phyloP scores from a whole-genome alignment of 2,797 vertebrate species.

The Buceros bicornis region DNA sequence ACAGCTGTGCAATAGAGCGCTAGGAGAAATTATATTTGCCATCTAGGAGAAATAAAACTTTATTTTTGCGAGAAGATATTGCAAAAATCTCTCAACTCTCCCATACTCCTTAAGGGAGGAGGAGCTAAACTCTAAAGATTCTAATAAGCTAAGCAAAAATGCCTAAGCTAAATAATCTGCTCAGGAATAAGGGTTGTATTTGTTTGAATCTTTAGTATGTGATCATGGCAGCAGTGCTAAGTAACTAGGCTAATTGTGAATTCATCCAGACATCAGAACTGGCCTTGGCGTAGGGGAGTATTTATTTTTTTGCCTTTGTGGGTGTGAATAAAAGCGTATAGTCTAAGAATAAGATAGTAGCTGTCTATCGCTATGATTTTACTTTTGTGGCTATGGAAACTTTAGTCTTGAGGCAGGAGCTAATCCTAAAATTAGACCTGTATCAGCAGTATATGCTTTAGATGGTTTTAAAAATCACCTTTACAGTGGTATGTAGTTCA shows the following conservation, averaged over 20 bases:
- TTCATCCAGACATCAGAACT: not conserved
- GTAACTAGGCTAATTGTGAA: not conserved
- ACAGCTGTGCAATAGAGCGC: not conserved
- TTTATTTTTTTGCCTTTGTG: not conserved
- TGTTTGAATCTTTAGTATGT: not conserved
- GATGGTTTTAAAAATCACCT: not conserved
- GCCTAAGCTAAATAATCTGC: not conserved
- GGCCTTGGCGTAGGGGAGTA: not conserved
- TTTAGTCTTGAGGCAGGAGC: not conserved
- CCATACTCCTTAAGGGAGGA: not conserved
- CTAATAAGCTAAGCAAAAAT: constrained; percentile 24
- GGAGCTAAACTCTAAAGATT: not conserved
- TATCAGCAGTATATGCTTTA: not conserved
- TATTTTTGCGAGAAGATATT: not conserved
- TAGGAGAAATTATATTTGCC: not conserved
- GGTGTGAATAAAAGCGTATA: not conserved
- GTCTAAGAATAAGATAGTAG: not conserved
- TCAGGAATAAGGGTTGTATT: constrained; percentile 1
- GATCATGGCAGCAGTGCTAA: not conserved
- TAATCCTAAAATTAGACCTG: not conserved
- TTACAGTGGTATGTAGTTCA: not conserved
- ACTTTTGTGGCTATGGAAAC: not conserved
- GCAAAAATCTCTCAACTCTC: not conserved
- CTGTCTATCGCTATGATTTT: not conserved
- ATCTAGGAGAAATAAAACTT: constrained; percentile 22